Evolutionary conservation across 2,888 invertebrate species (phyloP), one percentile per base, ranked within the genome.

Genomic region (Tetanocera ferruginea): DNA sequence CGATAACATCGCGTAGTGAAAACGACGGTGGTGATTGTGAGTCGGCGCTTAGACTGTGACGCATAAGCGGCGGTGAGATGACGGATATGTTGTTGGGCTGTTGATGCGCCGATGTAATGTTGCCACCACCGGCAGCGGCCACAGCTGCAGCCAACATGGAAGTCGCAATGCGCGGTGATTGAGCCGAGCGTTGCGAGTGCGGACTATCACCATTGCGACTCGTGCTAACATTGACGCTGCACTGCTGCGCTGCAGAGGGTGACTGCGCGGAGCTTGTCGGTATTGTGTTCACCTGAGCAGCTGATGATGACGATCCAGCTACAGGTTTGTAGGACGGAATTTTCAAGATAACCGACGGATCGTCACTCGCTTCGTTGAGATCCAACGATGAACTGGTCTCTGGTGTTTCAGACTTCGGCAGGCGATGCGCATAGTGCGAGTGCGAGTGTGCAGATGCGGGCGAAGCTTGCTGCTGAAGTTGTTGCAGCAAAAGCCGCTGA

Each of bases 321-420:
- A 87, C 90, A 84, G 96, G 95, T 90, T 94, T 94, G 91, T 95
- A 97, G 92, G 97, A 96, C 92, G 97, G 97, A 93, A 97, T 96
- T 92, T 96, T 96, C 87, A 97, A 93, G 91, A 97, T 96, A 90
- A 96, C 94, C 74, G 93, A 92, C 79, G 92, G 91, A 82, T 94
- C 94, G 81, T 94, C 94, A 81, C 88, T 87, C 49, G 83, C 81
- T 80, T 90, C 90, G 82, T 87, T 88, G 57, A 87, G 82, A 77
- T 89, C 89, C 81, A 87, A 81, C 78, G 89, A 88, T 75, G 88
- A 89, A 81, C 90, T 91, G 25, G 90, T 91, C 89, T 90, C 90
- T 51, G 90, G 89, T 83, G 92, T 91, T 84, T 91, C 89, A 83
- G 89, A 89, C 84, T 89, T 90, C 84, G 88, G 87, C 84, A 87